These are phyloP conservation scores for Struthio camelus DNA, from an alignment of 2,113 vertebrate species.

Conservation along the genomic window DNA sequence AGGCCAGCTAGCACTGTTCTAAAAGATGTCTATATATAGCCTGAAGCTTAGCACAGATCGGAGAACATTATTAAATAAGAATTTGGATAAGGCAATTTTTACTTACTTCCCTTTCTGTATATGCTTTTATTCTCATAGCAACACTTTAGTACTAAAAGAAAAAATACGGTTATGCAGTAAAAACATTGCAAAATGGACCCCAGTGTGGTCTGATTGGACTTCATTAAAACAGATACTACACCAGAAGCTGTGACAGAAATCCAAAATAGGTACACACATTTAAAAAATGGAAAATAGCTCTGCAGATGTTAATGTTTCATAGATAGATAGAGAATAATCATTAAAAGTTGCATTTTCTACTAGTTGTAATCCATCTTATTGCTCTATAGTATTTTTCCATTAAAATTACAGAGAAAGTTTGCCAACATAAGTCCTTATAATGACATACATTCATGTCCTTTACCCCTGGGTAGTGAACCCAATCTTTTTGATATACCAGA, in stretches of 20 bases:
- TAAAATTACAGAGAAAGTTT: neutral
- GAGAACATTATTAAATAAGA: neutral
- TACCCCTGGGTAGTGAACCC: neutral
- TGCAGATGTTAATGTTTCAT: neutral
- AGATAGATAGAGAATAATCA: neutral
- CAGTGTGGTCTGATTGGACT: neutral
- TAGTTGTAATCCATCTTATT: neutral
- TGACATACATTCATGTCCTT: neutral
- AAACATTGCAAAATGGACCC: neutral
- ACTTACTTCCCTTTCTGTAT: neutral
- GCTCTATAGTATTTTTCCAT: neutral
- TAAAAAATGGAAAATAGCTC: neutral
- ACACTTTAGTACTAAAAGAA: neutral
- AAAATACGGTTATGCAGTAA: neutral
- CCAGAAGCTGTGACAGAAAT: neutral
- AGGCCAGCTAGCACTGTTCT: neutral
- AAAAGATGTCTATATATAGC: neutral
- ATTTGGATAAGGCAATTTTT: neutral
- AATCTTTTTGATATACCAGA: neutral
- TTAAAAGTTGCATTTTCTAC: neutral
- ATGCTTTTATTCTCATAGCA: neutral
- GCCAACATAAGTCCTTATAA: neutral
- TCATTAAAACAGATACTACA: neutral
- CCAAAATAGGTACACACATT: neutral
- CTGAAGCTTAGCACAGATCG: neutral